These are phyloP conservation scores for Pollenia amentaria DNA, from an alignment of 2,888 invertebrate species.

Conservation along the genomic window DNA sequence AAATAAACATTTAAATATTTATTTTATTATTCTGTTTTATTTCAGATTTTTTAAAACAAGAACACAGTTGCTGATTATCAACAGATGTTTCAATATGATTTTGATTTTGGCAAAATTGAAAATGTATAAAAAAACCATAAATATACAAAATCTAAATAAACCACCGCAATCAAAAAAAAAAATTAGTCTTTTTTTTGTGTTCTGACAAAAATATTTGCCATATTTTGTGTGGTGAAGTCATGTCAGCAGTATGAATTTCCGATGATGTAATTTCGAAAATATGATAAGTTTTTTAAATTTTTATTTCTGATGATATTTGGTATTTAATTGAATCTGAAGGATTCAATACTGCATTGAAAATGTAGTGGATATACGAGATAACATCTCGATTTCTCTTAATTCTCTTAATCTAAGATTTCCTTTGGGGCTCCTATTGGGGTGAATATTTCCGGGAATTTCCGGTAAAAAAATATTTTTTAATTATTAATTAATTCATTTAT, in stretches of 20 bases:
- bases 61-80: slow-evolving; percentile 72
- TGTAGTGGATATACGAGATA: too few relatives aligned
- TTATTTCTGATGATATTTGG: too few relatives aligned
- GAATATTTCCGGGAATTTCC: too few relatives aligned
- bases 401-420: too few relatives aligned
- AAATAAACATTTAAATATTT: slow-evolving; percentile 61
- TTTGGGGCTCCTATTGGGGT: too few relatives aligned
- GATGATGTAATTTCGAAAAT: slow-evolving; percentile 29
- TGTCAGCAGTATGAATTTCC: slow-evolving; percentile 23
- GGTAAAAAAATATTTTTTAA: too few relatives aligned
- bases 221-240: slow-evolving; percentile 61
- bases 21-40: slow-evolving; percentile 45
- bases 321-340: too few relatives aligned
- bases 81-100: slow-evolving; percentile 75
- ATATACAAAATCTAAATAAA: slow-evolving; percentile 47
- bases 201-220: slow-evolving; percentile 38
- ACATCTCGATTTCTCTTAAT: too few relatives aligned
- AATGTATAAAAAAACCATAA: slow-evolving; percentile 45
- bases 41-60: slow-evolving; percentile 39
- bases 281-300: background rate
- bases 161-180: background rate
- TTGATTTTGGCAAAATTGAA: slow-evolving; percentile 60
- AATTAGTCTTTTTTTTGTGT: background rate
- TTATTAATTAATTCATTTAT: too few relatives aligned
- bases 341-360: too few relatives aligned